Percentiles rank a stretch among this genome's conserved stretches.
phyloP scores from a whole-genome alignment of 2,113 vertebrate species.

The Melanotaenia duboulayi region DNA sequence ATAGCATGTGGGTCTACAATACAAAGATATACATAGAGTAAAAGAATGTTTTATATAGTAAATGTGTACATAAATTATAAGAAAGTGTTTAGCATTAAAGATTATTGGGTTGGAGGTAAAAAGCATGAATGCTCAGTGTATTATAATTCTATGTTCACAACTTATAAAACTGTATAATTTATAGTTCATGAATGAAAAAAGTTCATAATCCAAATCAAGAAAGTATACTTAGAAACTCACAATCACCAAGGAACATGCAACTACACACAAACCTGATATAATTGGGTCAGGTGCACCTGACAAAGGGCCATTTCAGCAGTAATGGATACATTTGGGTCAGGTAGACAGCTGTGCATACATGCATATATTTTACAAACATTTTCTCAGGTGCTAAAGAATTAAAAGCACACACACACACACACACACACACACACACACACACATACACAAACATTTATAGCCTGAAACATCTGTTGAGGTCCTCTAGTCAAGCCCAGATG shows the following conservation, averaged over 20 bases:
- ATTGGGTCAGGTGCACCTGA: slow-evolving; percentile 45
- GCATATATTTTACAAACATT: slow-evolving; percentile 13
- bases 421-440: slow-evolving; percentile 14
- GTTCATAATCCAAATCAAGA: no score
- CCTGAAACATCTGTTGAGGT: slow-evolving; percentile 73
- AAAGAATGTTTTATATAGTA: no score
- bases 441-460: slow-evolving; percentile 5
- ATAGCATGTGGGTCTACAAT: no score
- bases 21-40: no score
- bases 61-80: no score
- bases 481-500: slow-evolving; percentile 64
- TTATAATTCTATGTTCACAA: no score
- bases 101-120: no score
- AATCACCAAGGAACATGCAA: slow-evolving; percentile 2
- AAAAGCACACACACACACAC: slow-evolving; percentile 1
- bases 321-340: slow-evolving; percentile 66
- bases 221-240: background rate
- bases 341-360: slow-evolving; percentile 57
- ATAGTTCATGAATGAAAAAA: no score
- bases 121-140: no score
- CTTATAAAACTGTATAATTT: no score
- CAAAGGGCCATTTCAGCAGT: slow-evolving; percentile 47
- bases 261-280: slow-evolving; percentile 35
- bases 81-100: no score
- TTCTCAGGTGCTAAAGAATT: slow-evolving; percentile 22